A percentile compares a stretch with the other conserved stretches of the same genome.
Conservation (phyloP, 2,113 vertebrate genomes). For the Cyphomyrus discorhynchus region DNA sequence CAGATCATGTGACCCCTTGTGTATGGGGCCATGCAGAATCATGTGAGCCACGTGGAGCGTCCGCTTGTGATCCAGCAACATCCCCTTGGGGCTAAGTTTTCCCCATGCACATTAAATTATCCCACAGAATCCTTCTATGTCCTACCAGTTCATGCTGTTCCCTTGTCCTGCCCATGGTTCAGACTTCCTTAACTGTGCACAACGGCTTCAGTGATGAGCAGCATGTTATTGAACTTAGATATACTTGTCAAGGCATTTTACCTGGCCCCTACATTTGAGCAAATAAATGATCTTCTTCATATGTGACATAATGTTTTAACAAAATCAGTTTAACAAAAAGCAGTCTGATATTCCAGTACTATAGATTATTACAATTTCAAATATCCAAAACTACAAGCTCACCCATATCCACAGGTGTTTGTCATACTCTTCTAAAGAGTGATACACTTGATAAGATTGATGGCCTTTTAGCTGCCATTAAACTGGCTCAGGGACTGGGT, state of each 20-base stretch:
- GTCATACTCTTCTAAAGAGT: neutral
- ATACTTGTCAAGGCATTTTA: neutral
- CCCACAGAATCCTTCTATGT: constrained; percentile 30
- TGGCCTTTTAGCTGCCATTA: neutral
- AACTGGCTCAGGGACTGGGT: neutral
- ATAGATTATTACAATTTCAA: neutral
- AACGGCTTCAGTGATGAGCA: constrained; percentile 5
- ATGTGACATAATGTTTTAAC: neutral
- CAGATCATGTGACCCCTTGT: constrained; percentile 21
- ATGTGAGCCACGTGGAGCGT: constrained; percentile 22
- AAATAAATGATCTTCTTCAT: neutral
- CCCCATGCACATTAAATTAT: constrained; percentile 31
- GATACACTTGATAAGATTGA: neutral
- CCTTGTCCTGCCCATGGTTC: neutral
- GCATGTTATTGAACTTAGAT: neutral
- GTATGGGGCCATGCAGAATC: constrained; percentile 16
- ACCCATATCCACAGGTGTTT: too few relatives aligned
- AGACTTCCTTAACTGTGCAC: neutral
- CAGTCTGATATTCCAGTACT: neutral
- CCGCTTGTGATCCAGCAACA: constrained; percentile 16
- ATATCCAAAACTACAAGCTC: neutral
- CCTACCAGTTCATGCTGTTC: neutral
- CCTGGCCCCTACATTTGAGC: neutral
- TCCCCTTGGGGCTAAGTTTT: constrained; percentile 18
- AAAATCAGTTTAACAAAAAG: neutral